Percentiles rank a stretch among this genome's conserved stretches.
phyloP scores from a whole-genome alignment of 2,888 invertebrate genomes.

The Phyto melanocephala region DNA sequence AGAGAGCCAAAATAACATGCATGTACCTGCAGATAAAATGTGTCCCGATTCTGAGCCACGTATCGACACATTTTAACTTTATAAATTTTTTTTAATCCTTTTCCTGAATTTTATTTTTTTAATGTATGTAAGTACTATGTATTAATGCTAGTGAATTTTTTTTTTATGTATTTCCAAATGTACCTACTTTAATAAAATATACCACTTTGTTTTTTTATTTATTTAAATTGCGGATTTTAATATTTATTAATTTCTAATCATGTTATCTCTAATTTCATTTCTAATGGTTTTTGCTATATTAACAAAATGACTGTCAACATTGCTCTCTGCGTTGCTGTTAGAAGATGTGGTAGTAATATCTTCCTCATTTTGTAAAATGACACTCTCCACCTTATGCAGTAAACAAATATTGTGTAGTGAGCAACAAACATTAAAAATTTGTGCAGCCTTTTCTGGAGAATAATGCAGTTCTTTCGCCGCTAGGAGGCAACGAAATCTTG shows the following conservation, averaged over 20 bases:
- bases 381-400: background rate
- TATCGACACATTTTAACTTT: background rate
- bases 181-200: background rate
- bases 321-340: background rate
- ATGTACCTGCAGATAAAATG: too few relatives aligned
- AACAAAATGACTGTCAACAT: background rate
- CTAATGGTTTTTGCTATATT: background rate
- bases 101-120: background rate
- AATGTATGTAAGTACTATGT: too few relatives aligned
- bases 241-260: background rate
- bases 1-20: background rate
- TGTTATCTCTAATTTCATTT: background rate
- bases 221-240: background rate
- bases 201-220: background rate
- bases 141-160: too few relatives aligned
- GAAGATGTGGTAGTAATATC: background rate
- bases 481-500: constrained; percentile 6
- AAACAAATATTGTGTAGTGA: constrained; percentile 41
- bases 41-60: too few relatives aligned
- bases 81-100: background rate
- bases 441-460: constrained; percentile 21
- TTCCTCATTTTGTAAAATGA: background rate
- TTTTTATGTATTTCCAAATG: too few relatives aligned
- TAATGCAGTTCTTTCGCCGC: constrained; percentile 32
- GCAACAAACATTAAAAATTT: constrained; percentile 28